Percentiles rank a stretch among this genome's conserved stretches.
phyloP scores from a whole-genome alignment of 2,797 vertebrate species.

The Squalus acanthias region DNA sequence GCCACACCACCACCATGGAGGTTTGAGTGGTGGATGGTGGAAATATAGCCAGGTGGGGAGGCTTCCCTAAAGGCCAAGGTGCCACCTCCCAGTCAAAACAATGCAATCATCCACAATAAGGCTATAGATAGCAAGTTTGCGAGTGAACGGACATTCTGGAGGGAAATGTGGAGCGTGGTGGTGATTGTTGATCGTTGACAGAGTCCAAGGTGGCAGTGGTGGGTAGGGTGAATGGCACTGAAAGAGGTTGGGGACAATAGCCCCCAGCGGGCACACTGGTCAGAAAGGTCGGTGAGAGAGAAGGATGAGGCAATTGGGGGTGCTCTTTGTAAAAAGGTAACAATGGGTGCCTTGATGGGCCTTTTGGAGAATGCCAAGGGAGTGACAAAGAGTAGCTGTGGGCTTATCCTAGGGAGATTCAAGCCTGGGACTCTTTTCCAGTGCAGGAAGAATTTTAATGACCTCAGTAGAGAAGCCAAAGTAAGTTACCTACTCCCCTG shows the following conservation, averaged over 20 bases:
- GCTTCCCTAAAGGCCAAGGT: not conserved
- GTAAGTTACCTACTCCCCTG: too few relatives aligned
- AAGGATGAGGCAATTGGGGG: too few relatives aligned
- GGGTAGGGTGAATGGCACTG: not conserved
- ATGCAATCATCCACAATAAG: not conserved
- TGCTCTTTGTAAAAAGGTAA: too few relatives aligned
- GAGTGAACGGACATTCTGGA: not conserved
- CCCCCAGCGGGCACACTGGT: too few relatives aligned
- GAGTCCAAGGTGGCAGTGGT: not conserved
- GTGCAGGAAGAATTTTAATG: too few relatives aligned
- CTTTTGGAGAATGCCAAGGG: too few relatives aligned
- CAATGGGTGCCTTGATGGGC: too few relatives aligned
- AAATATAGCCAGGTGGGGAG: not conserved
- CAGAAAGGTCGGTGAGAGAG: too few relatives aligned
- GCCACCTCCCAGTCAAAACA: not conserved
- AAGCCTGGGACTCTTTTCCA: too few relatives aligned
- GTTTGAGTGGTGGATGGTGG: not conserved
- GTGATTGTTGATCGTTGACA: not conserved
- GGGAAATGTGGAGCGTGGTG: not conserved
- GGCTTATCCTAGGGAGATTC: too few relatives aligned
- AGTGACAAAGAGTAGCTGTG: too few relatives aligned
- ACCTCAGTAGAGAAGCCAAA: too few relatives aligned
- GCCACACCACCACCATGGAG: not conserved
- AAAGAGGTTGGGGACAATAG: not conserved
- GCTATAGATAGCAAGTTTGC: not conserved